Evolutionary conservation across 2,797 vertebrate genomes (phyloP), one percentile per base, ranked within the genome.

Genomic region (Peromyscus melanophrys): DNA sequence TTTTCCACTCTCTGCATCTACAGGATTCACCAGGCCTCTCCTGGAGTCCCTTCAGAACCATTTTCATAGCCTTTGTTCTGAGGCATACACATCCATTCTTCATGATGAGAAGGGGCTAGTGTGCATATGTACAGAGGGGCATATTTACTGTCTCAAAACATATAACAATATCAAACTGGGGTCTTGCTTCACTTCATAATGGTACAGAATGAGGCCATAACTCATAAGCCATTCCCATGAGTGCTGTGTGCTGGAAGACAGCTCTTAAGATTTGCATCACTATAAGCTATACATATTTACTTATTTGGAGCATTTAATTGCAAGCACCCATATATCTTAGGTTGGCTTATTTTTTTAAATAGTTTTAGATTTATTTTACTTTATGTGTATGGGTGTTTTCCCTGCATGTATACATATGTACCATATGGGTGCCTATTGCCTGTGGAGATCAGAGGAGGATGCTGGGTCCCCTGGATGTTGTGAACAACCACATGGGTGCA

Each of bases 21-120:
- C 82, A 87, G 85, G 94, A 87, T 73, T 91, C 95, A 92, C 86
- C 88, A 96, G 77, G 63, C 10, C 76, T 40, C 37, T 87, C 52
- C 14, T 52, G 21, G 85, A 91, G n/a, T 59, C 59, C 94, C 61
- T 95, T 97, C 69, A 94, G 90, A 83, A 78, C 25, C 80, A 94
- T 57, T 93, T 94, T 93, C 96, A 92, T 29, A 90, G 63, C 31
- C 92, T 91, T 95, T 95, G 71, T 94, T 85, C 73, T 82, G 81
- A 96, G 93, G 96, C 25, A 73, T 19, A 88, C 16, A 71, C 37
- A 86, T 55, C 25, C 65, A 85, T 86, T 83, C 12, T 71, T 82
- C 59, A 52, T 34, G 88, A 81, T 67, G 57, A 94, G 65, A 95
- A 85, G 31, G 25, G 23, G 55, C 55, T 29, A 37, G 31, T n/a